A percentile compares a stretch with the other conserved stretches of the same genome.
Evolutionary conservation across 2,888 invertebrate species (phyloP).

Genomic region (Girardia tigrina): DNA sequence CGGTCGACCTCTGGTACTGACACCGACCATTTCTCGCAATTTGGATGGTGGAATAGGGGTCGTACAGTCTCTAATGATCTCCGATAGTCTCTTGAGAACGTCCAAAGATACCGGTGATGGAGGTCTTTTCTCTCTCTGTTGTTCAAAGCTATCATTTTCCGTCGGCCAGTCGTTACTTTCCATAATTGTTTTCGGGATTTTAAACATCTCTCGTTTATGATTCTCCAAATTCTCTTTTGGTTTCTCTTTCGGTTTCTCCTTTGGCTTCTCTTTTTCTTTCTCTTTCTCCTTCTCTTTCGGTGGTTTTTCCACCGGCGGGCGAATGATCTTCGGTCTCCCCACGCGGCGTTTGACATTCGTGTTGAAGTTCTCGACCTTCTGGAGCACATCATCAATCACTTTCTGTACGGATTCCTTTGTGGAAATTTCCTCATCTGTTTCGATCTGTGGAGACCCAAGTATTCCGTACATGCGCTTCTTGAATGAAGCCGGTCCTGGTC

Average conservation of each 20-base stretch:
- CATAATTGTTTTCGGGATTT: not conserved
- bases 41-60: not conserved
- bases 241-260: not conserved
- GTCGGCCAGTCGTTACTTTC: not conserved
- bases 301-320: not conserved
- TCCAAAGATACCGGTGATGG: not conserved
- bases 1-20: not conserved
- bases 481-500: not conserved
- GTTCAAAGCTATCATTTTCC: not conserved
- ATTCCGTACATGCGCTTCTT: not conserved
- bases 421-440: not conserved
- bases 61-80: not conserved
- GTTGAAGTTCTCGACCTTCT: not conserved
- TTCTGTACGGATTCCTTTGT: not conserved
- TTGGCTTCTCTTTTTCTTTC: too few species aligned
- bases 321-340: not conserved
- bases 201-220: not conserved
- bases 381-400: not conserved
- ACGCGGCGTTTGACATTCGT: not conserved
- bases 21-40: not conserved
- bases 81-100: not conserved
- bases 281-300: too few species aligned
- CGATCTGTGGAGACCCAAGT: not conserved
- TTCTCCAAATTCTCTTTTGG: not conserved
- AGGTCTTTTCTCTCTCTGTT: not conserved